Base-by-base conservation (phyloP, 64 coral and sea anemone species). In the Montipora efflorescens region DNA sequence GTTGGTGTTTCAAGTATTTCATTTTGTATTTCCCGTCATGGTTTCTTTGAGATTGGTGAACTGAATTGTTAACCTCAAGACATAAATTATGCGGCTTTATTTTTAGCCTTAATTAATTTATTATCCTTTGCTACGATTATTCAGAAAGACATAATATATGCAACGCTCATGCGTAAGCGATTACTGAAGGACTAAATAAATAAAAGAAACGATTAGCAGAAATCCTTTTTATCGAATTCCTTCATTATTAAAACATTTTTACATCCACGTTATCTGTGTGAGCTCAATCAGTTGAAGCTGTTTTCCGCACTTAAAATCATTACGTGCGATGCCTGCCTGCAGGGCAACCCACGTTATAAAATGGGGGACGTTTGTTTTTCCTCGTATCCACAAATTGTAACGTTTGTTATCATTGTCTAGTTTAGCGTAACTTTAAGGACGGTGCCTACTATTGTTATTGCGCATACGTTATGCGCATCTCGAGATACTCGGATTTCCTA, bases 71-170 rank as follows among this genome's bases (percentile, higher is more conserved):
- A 15, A n/a, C 10, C 62, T 6, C 47, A 86, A 70, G 43, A 85
- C 67, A 58, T 86, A 22, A 86, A 86, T 86, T 86, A 72, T 86
- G 82, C 44, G 6, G 45, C 44, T 46, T 19, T 58, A 47, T 46
- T 72, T 71, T 18, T 64, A 13, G 18, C 71, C 15, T 73, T 71
- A 86, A 86, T 86, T 86, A 86, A 86, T 86, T 86, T 86, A 86
- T 86, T 72, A 51, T 46, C 82, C 82, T 71, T 86, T 72, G 82
- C 82, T 46, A 86, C 49, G 52, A 72, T 71, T 86, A 71, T 86
- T 71, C 82, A 86, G 28, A 86, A 86, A 86, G 18, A 13, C 47
- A 7, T 86, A 86, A 86, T 86, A 86, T 86, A 86, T 86, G 71
- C 43, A 47, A 49, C 46, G n/a, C 82, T n/a, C 82, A 86, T n/a